Conservation (phyloP, 2,888 invertebrate genomes). For the Cheilosia soror region DNA sequence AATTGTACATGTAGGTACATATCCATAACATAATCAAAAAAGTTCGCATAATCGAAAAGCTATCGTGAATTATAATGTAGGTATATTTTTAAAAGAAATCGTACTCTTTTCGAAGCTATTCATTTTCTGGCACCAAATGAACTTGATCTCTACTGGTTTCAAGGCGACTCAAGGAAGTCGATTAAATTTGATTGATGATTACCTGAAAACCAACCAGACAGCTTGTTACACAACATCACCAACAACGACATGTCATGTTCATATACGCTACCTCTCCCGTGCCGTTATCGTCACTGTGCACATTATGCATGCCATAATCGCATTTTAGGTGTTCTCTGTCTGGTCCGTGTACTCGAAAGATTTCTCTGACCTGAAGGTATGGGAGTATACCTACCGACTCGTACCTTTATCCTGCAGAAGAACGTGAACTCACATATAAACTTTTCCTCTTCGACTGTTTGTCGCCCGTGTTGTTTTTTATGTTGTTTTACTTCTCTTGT, state of each 20-base stretch:
- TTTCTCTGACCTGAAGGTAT: constrained; percentile 53
- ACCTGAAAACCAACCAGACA: constrained; percentile 51
- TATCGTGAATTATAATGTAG: background rate
- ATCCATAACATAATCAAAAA: background rate
- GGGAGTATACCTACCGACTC: constrained; percentile 14
- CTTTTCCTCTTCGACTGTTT: constrained; percentile 55
- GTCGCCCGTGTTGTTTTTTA: constrained; percentile 44
- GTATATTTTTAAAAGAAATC: constrained; percentile 1
- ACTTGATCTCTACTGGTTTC: constrained; percentile 52
- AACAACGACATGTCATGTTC: constrained; percentile 43
- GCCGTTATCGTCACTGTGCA: constrained; percentile 40
- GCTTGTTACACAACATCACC: constrained; percentile 63
- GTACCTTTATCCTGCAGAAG: constrained; percentile 51
- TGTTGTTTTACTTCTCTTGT: constrained; percentile 25
- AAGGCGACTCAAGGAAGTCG: constrained; percentile 55
- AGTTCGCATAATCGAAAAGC: background rate
- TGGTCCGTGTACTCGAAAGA: constrained; percentile 28
- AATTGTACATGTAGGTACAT: too few relatives aligned
- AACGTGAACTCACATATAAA: constrained; percentile 56
- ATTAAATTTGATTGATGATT: constrained; percentile 66
- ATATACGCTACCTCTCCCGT: background rate
- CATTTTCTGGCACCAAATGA: constrained; percentile 33
- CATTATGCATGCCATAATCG: constrained; percentile 54
- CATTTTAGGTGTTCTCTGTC: constrained; percentile 52
- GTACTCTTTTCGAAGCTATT: background rate